phyloP scores from a whole-genome alignment of 2,797 vertebrate species.

The Eulemur albifrons region DNA sequence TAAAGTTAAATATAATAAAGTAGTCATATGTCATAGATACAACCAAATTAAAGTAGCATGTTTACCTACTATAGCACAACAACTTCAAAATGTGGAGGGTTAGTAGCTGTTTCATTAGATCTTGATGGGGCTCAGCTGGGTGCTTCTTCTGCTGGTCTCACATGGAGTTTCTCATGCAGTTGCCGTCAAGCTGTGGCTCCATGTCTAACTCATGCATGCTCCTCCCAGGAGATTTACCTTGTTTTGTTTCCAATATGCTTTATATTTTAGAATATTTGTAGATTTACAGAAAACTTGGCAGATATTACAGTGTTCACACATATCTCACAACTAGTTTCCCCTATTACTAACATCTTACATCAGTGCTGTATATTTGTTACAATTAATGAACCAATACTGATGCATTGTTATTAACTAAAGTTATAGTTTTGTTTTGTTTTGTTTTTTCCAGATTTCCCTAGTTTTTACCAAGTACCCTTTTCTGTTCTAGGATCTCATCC shows the following conservation, averaged over 20 bases:
- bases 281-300: background rate
- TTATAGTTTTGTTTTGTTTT: background rate
- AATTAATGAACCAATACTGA: background rate
- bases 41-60: background rate
- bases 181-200: background rate
- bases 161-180: rapidly evolving
- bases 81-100: background rate
- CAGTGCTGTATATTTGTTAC: background rate
- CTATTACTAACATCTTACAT: background rate
- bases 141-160: too few relatives aligned
- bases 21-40: background rate
- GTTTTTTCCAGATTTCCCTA: background rate
- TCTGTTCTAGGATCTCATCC: background rate
- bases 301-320: background rate
- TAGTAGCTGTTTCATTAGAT: background rate
- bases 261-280: background rate
- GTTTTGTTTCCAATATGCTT: background rate
- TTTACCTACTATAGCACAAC: background rate
- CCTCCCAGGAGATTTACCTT: background rate
- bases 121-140: background rate
- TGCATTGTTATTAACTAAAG: background rate
- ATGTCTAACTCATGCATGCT: background rate
- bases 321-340: background rate
- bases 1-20: background rate
- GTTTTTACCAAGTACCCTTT: background rate